phyloP scores from a whole-genome alignment of 2,888 invertebrate genomes.

The Acrobeloides nanus region DNA sequence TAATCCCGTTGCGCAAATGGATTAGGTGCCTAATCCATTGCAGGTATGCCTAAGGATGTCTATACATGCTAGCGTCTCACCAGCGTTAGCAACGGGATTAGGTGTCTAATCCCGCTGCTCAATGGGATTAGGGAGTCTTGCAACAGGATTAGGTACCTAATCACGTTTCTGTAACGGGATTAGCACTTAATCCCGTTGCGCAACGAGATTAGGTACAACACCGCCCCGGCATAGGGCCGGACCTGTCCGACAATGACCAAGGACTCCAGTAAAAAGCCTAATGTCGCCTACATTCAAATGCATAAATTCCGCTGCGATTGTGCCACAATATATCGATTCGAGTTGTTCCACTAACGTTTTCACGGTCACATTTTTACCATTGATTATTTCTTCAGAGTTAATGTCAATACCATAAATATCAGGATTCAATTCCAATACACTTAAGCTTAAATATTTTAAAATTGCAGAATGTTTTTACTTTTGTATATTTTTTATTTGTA shows the following conservation, averaged over 20 bases:
- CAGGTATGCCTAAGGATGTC: no score
- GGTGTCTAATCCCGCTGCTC: no score
- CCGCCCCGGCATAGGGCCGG: background rate
- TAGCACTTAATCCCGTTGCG: no score
- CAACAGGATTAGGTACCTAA: no score
- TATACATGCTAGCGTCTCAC: no score
- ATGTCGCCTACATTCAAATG: conserved; percentile 30
- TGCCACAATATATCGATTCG: conserved; percentile 39
- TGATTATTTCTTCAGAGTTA: conserved; percentile 10
- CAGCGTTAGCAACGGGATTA: no score
- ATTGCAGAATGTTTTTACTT: no score
- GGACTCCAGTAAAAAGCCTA: background rate
- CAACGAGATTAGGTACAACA: no score
- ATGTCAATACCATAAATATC: conserved; percentile 37
- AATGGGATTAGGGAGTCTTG: no score
- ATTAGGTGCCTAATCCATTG: no score
- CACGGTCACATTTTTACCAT: conserved; percentile 7
- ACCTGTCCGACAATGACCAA: background rate
- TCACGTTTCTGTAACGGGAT: no score
- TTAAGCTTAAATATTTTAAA: conserved; percentile 15
- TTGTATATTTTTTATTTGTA: conserved; percentile 34
- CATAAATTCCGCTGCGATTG: conserved; percentile 49
- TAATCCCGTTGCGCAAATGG: no score
- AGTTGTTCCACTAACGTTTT: conserved; percentile 25
- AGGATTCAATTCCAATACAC: conserved; percentile 41